Base-by-base conservation (phyloP, 1,140 invertebrate genomes). In the Nebria ingens region DNA sequence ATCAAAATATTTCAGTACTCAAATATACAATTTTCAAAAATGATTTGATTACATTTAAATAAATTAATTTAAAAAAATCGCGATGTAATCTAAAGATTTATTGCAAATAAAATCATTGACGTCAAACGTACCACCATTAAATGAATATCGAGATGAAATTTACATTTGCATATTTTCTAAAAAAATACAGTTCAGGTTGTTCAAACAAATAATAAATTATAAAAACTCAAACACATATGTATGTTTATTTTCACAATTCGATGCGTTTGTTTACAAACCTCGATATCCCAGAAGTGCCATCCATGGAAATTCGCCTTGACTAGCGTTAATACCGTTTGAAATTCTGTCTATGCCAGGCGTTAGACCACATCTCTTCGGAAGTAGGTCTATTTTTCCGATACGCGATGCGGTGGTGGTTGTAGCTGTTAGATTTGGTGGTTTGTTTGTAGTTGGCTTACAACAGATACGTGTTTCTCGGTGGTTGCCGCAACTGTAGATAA, bases 291-390 rank as follows among this genome's bases (percentile, higher is more conserved):
- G 66, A 19, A 81, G 69, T 0, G 71, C 77, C 52, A 86, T 73
- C 85, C 85, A 87, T 0, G 84, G 84, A 67, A 79, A 87, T 57
- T 82, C 78, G 6, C 82, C 83, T 0, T 82, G 62, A 0, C 65
- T 62, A 1, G 80, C 80, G 42, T 77, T 72, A 17, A 70, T 58
- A 1, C 84, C 84, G 0, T 83, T 83, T 23, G 85, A 76, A 51
- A 86, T 82, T 12, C 82, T 71, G 54, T 80, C 77, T 17, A 12
- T 4, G 9, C 6, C 40, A 9, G 6, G 6, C 17, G 15, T 45
- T 4, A 45, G 6, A 11, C 40, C 40, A 17, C 40, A 45, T 45
- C 17, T 45, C 15, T 45, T 45, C 40, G 40, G 15, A 4, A 45
- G 4, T 17, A 11, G 4, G 9, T 9, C 9, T 17, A 45, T 45